Percentiles rank a stretch among this genome's conserved stretches.
Conservation (phyloP, 2,113 vertebrate species). For the Varanus komodoensis region DNA sequence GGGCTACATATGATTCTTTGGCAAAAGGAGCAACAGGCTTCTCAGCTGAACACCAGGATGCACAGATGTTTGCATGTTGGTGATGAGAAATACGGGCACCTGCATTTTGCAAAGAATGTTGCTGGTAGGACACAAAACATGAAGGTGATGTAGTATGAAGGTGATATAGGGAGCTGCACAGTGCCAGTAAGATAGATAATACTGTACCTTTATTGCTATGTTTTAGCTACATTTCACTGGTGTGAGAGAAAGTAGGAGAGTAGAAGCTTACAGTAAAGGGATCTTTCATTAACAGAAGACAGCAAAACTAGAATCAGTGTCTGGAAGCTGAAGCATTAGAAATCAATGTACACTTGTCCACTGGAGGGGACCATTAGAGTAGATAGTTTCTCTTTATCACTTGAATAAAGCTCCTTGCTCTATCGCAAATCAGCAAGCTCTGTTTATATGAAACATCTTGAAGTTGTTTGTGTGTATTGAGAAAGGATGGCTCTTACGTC, state of each 20-base stretch:
- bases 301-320: not conserved
- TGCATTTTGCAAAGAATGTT: not conserved
- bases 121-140: not conserved
- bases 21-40: not conserved
- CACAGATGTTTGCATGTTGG: too few relatives aligned
- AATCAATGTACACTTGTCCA: not conserved
- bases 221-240: not conserved
- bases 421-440: not conserved
- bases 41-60: not conserved
- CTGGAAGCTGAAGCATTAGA: not conserved
- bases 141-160: too few relatives aligned
- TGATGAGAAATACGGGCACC: not conserved
- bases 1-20: not conserved
- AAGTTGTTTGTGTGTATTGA: not conserved
- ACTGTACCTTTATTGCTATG: not conserved
- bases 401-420: not conserved
- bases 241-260: not conserved
- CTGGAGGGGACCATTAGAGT: not conserved
- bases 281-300: not conserved
- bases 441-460: too few relatives aligned
- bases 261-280: not conserved
- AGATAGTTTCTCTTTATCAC: not conserved
- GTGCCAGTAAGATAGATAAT: not conserved
- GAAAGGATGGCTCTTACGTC: not conserved
- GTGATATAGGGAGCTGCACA: not conserved